Evolutionary conservation across 1,140 invertebrate species (phyloP).

Genomic region (Neodiprion virginianus): DNA sequence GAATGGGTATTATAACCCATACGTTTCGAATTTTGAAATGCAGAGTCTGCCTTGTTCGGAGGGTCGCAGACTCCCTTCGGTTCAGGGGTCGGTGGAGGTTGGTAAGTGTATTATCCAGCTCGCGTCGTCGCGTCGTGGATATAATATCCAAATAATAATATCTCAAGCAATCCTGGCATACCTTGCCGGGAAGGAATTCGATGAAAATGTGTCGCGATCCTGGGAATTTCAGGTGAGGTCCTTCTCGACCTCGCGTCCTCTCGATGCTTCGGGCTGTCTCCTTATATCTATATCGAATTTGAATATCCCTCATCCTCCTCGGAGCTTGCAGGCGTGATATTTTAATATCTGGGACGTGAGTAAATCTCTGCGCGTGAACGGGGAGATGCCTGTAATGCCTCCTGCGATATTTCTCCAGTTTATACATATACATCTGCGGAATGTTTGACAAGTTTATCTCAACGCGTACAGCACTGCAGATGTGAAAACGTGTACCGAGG

Average conservation of each 20-base stretch:
- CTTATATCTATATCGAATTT: constrained; percentile 7
- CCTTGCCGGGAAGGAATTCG: constrained; percentile 48
- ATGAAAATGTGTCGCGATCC: constrained; percentile 51
- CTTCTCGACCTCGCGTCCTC: constrained; percentile 33
- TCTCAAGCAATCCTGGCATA: constrained; percentile 39
- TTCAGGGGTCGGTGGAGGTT: neutral
- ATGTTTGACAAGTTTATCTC: no score
- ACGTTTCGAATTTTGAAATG: no score
- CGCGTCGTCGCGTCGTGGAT: constrained; percentile 38
- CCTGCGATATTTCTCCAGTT: no score
- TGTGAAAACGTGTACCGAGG: no score
- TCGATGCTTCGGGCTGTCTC: neutral
- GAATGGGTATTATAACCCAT: no score
- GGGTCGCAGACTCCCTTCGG: neutral
- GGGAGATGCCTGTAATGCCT: no score
- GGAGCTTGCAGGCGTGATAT: constrained; percentile 28
- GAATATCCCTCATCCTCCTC: constrained; percentile 22
- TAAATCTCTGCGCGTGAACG: constrained; percentile 26
- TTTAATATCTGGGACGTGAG: constrained; percentile 33
- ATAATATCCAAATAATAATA: constrained; percentile 56
- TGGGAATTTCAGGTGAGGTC: constrained; percentile 50
- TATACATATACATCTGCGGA: no score
- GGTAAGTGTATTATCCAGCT: constrained; percentile 48
- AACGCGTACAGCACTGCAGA: no score
- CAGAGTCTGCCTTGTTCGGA: neutral